Conservation (phyloP, 2,113 vertebrate species). For the Saguinus imperator region DNA sequence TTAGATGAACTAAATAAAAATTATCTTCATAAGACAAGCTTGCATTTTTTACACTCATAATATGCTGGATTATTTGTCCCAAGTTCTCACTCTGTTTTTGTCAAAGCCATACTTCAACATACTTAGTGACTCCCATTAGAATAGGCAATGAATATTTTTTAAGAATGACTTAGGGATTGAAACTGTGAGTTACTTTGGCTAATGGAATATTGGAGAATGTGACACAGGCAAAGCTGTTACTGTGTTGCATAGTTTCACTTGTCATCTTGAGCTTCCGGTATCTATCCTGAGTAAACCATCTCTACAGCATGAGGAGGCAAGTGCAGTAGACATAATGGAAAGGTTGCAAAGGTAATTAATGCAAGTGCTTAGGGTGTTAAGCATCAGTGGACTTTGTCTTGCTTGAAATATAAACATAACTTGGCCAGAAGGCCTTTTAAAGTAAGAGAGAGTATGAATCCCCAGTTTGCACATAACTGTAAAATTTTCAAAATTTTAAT, state of each 20-base stretch:
- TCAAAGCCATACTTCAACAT: background rate
- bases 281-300: background rate
- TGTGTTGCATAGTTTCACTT: background rate
- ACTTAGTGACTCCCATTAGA: background rate
- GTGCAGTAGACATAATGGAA: background rate
- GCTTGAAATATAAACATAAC: background rate
- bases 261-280: background rate
- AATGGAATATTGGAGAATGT: background rate
- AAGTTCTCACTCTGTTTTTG: background rate
- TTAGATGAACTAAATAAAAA: background rate
- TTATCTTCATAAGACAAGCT: background rate
- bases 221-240: background rate
- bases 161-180: background rate
- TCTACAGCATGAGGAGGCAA: background rate
- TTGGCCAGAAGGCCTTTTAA: background rate
- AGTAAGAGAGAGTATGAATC: background rate
- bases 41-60: background rate
- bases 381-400: no score
- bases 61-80: background rate
- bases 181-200: background rate
- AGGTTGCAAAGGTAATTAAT: no score
- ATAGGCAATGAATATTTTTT: background rate
- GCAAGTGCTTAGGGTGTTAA: background rate
- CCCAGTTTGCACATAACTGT: fast-evolving
- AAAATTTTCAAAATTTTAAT: background rate